Evolutionary conservation across 30 jellyfish, hydroid and myxozoan species (phyloP).

Genomic region (Cassiopea xamachana): DNA sequence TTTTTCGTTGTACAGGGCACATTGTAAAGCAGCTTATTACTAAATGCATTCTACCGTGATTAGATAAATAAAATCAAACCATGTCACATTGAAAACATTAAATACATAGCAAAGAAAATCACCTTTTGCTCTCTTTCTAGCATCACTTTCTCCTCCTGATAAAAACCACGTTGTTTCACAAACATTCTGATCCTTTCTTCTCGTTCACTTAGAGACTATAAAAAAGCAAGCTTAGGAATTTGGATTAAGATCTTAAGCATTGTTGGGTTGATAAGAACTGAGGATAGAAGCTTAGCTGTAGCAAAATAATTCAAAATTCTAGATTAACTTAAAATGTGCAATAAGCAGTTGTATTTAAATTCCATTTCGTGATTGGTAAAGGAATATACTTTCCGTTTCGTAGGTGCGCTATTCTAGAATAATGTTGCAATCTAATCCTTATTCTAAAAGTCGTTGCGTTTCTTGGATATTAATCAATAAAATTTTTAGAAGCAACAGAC

Average conservation of each 20-base stretch:
- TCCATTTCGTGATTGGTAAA: background rate
- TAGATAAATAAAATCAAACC: background rate
- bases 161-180: constrained; percentile 73
- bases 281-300: background rate
- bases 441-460: too few relatives aligned
- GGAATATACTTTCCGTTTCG: too few relatives aligned
- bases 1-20: too few relatives aligned
- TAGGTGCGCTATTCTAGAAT: too few relatives aligned
- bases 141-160: constrained; percentile 76
- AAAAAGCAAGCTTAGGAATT: background rate
- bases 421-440: too few relatives aligned
- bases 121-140: constrained; percentile 76
- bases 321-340: background rate
- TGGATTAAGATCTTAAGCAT: background rate
- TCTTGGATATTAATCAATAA: too few relatives aligned
- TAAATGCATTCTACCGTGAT: background rate
- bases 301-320: background rate
- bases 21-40: too few relatives aligned
- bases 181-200: constrained; percentile 72
- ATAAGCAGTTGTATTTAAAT: background rate
- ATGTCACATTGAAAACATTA: background rate
- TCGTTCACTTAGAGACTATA: constrained; percentile 76
- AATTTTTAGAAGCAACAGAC: too few relatives aligned
- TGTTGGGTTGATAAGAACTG: background rate
- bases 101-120: background rate